phyloP scores from a whole-genome alignment of 1,140 invertebrate species.

The Halotydeus destructor region DNA sequence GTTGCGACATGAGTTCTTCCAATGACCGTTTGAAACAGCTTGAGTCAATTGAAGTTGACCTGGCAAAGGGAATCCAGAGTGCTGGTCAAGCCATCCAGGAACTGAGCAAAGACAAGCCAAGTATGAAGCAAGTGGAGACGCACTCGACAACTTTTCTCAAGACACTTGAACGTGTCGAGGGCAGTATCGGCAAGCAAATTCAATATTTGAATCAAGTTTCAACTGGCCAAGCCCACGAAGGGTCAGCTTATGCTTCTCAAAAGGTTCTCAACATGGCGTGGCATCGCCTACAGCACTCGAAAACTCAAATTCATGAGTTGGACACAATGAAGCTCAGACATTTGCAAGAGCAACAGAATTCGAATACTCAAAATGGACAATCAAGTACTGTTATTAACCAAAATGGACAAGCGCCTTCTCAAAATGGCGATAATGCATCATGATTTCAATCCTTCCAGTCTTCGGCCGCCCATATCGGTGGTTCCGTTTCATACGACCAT shows the following conservation, averaged over 20 bases:
- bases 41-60: conserved; percentile 11
- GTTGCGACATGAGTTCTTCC: too few species aligned
- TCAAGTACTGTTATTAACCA: too few species aligned
- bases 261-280: conserved; percentile 89
- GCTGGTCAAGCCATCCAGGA: conserved; percentile 68
- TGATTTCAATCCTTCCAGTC: conserved; percentile 38
- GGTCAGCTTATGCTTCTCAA: conserved; percentile 79
- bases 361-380: too few species aligned
- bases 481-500: conserved; percentile 67
- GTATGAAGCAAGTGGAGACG: conserved; percentile 70
- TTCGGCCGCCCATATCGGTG: conserved; percentile 62
- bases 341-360: too few species aligned
- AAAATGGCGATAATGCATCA: not conserved
- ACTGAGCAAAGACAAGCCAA: conserved; percentile 80
- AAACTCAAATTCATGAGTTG: conserved; percentile 56
- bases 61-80: conserved; percentile 7
- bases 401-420: too few species aligned
- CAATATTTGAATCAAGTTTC: conserved; percentile 90
- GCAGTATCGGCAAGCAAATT: conserved; percentile 74
- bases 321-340: conserved; percentile 41
- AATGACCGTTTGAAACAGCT: conserved; percentile 8
- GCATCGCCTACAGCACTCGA: conserved; percentile 73
- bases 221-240: conserved; percentile 86
- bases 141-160: conserved; percentile 76
- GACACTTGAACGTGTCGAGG: conserved; percentile 64